A percentile compares a stretch with the other conserved stretches of the same genome.
These are phyloP conservation scores for Colius striatus DNA, from an alignment of 2,113 vertebrate species.

Conservation along the genomic window DNA sequence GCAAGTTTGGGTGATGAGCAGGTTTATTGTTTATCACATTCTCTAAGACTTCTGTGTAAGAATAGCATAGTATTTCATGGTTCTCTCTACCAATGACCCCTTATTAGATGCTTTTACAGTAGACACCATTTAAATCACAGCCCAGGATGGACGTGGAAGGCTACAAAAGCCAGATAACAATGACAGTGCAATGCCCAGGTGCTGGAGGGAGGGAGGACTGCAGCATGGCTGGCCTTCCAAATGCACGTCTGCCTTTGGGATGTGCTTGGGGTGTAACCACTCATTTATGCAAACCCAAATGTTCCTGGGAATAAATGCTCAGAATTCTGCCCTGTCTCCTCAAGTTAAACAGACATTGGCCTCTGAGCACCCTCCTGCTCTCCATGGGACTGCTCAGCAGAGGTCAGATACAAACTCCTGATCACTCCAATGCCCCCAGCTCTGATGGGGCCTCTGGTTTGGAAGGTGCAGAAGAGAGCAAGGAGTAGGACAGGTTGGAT, in stretches of 20 bases:
- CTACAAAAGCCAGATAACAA: background rate
- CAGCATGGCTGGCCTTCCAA: accelerated
- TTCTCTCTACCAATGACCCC: background rate
- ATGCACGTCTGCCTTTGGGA: background rate
- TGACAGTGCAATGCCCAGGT: background rate
- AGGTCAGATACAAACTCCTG: background rate
- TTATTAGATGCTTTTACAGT: background rate
- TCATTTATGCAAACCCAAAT: background rate
- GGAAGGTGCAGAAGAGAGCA: background rate
- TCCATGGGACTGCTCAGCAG: background rate
- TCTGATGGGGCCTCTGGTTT: background rate
- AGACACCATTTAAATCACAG: background rate
- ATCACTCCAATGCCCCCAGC: accelerated
- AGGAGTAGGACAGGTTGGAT: background rate
- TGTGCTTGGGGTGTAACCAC: accelerated
- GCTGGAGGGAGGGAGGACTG: background rate
- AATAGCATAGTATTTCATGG: background rate
- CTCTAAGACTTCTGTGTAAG: too few relatives aligned
- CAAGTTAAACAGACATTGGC: background rate
- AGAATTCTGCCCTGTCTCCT: background rate
- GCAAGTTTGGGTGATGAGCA: background rate
- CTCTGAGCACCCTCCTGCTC: background rate
- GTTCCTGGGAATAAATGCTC: background rate
- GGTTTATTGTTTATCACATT: background rate
- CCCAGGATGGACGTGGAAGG: background rate